Base-by-base conservation (phyloP, 2,113 vertebrate genomes). In the Polypterus senegalus region DNA sequence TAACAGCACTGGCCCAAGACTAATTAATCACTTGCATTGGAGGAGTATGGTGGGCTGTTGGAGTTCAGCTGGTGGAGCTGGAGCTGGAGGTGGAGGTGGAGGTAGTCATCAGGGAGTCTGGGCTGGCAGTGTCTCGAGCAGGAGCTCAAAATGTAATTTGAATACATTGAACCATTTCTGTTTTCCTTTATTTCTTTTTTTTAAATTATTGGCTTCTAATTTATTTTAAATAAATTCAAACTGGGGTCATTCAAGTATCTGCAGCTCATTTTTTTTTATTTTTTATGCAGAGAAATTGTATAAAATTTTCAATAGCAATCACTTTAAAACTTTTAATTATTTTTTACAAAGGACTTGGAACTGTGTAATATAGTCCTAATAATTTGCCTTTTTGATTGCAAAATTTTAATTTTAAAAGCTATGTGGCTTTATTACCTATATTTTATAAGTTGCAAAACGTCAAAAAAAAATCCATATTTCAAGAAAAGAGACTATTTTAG, bases 401-500 rank as follows among this genome's bases (percentile, higher is more conserved):
- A 76, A 81, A 77, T 73, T 70, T 70, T 70, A 76, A 81, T 75
- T 45, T 68, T 67, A 67, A 77, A 74, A 27, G 74, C 65, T 76
- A 74, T 75, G 66, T 77, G 76, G 63, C 76, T 71, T 77, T 63
- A 66, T 75, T 77, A 76, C 77, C 72, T 76, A 60, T 62, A 67
- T 74, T 76, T 66, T 82, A 45, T 77, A 74, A 81, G 79, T 83
- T 54, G 47, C 76, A 73, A 76, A 81, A 74, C 72, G 79, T 73
- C 69, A 69, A 67, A 61, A 60, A 76, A 75, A 71, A 75, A 88
- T 84, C 70, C 74, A 67, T 69, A 67, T 70, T 73, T 27, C 27
- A 77, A 69, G 80, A 72, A 85, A 73, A 85, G 49, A 65, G 83
- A 85, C 75, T 84, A 86, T 88, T 88, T 86, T 86, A 86, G 83